Base-by-base conservation (phyloP, 2,113 vertebrate species). In the Pachyramphus minor region DNA sequence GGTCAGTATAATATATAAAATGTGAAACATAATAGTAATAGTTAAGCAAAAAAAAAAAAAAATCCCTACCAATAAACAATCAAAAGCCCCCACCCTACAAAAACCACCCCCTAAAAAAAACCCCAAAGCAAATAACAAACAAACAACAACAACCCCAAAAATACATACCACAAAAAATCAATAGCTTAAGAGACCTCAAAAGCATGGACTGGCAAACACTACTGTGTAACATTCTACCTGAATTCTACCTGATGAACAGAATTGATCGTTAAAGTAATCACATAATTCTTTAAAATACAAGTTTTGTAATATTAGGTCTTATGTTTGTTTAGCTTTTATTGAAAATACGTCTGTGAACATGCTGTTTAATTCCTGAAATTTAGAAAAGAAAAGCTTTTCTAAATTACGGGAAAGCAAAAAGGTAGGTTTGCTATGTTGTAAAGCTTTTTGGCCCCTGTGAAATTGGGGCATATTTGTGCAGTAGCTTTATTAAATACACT, bases 1-100 rank as follows among this genome's bases (percentile, higher is more conserved):
- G 97, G 97, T 98, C 98, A 97, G 97, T 98, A 96, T 95, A 97
- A 87, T 81, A 59, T 95, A 96, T 84, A 96, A 97, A 98, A 98
- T 98, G 98, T 98, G 98, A 98, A 98, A 96, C 72, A 77, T 88
- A 89, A 92, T 84, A 83, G 83, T 97, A 93, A 97, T 84, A 73
- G 56, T 95, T 95, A 96, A 93, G 94, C 87, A 86, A 67, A 96
- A 90, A 11, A 60, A n/a, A 52, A 77, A 66, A 45, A 69, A 62
- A 47, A 21, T 13, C 18, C 24, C 7, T 22, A 68, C 39, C 62
- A 84, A 89, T 4, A 50, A 33, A 13, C 17, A 60, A 67, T 52
- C 45, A 39, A 56, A 84, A 59, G 16, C 19, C 33, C 66, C 47
- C 33, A 18, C 50, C 68, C 68, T 11, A 52, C 20, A 41, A 18